These are phyloP conservation scores for Gandaritis pyraliata DNA, from an alignment of 2,888 invertebrate species.

Conservation along the genomic window DNA sequence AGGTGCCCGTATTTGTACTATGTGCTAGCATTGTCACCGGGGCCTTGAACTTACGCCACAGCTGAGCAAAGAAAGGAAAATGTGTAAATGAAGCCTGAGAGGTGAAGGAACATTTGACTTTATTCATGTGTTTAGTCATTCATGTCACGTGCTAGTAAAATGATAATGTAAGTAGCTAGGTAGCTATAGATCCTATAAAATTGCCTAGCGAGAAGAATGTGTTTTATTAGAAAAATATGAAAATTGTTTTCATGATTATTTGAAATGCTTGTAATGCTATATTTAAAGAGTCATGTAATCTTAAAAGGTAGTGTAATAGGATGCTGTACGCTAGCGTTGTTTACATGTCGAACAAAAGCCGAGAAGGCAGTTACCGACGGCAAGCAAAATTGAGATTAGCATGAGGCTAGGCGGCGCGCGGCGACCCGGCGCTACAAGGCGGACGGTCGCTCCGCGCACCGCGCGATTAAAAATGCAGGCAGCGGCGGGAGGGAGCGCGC, in stretches of 20 bases:
- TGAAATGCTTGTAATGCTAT: background rate
- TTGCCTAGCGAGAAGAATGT: background rate
- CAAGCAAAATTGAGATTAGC: slow-evolving; percentile 81
- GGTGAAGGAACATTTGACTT: slow-evolving; percentile 44
- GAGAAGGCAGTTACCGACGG: slow-evolving; percentile 75
- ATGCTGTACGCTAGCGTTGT: slow-evolving; percentile 51
- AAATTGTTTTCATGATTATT: background rate
- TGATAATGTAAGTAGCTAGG: no score
- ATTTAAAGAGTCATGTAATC: slow-evolving; percentile 11
- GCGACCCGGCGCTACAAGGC: slow-evolving; percentile 52
- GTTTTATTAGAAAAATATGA: background rate
- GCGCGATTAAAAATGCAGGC: slow-evolving; percentile 82
- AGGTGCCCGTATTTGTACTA: slow-evolving; percentile 45
- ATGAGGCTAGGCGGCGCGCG: slow-evolving; percentile 71
- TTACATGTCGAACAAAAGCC: slow-evolving; percentile 69
- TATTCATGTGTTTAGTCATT: slow-evolving; percentile 21
- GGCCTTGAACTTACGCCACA: slow-evolving; percentile 75
- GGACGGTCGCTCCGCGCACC: slow-evolving; percentile 75
- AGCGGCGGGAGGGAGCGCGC: slow-evolving; percentile 71
- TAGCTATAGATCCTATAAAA: background rate
- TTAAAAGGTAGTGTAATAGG: slow-evolving; percentile 23
- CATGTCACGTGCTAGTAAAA: background rate
- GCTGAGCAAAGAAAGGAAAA: slow-evolving; percentile 63
- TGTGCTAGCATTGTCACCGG: slow-evolving; percentile 56
- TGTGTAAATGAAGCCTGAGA: slow-evolving; percentile 48